Base-by-base conservation (phyloP, 2,888 invertebrate genomes). In the Acrobasis consociella region DNA sequence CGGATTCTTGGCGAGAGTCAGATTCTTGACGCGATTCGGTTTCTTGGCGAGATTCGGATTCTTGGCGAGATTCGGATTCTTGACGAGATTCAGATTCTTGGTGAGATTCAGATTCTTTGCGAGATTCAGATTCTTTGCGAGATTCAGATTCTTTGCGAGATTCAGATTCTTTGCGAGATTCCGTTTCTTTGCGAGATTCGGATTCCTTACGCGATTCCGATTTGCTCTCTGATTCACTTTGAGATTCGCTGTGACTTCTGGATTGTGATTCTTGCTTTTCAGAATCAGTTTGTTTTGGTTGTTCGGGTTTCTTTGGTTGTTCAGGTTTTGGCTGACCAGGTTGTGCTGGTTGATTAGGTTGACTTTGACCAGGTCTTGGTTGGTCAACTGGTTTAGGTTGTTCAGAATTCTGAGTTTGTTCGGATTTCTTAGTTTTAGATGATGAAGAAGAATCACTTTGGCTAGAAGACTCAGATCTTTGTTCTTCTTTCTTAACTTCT, bases 291-390 rank as follows among this genome's bases (percentile, higher is more conserved):
- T 16, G 16, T 9, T 10, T 50, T 50, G 15, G 50, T 50, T 51
- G 17, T 11, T 3, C 3, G 10, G 8, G 51, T 51, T 16, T 17
- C 10, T 22, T 22, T 51, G 3, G 51, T 22, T 22, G 22, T 2
- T 31, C 31, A 31, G 31, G 31, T 8, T 31, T 5, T 31, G 7
- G 31, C 7, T 31, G 31, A 31, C 31, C 31, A 31, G 31, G 17
- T 50, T 17, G 16, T 17, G 15, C 50, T 15, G 50, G 50, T 17
- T 50, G 16, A 8, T 16, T 16, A 9, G 50, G 50, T 50, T 50
- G 50, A 50, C 17, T 50, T 50, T 50, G 50, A 10, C 50, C 50
- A 2, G 50, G 50, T 16, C 50, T 16, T 50, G 50, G 50, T 50
- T 50, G 50, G 31, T 31, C 31, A 2, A 31, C 31, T 31, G 31